These are phyloP conservation scores for Cottus gobio DNA, from an alignment of 2,113 vertebrate genomes.

Conservation along the genomic window DNA sequence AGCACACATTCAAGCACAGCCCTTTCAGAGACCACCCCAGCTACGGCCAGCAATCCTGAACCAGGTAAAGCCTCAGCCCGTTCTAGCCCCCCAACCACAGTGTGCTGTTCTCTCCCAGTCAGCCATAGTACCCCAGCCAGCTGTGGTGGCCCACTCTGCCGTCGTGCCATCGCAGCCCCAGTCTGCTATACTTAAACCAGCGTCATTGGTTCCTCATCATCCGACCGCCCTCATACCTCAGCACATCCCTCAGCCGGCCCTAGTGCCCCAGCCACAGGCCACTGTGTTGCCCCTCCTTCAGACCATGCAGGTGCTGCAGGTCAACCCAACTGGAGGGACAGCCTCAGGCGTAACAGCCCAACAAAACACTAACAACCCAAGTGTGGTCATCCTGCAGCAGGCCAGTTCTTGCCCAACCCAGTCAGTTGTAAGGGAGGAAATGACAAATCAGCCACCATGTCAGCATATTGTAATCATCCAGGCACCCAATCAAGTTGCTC, in stretches of 20 bases:
- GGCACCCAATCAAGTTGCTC: constrained; percentile 88
- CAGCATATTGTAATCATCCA: constrained; percentile 99
- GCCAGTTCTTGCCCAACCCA: constrained; percentile 86
- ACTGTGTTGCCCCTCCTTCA: constrained; percentile 91
- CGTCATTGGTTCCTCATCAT: constrained; percentile 64
- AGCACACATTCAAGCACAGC: constrained; percentile 70
- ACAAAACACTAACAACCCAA: constrained; percentile 88
- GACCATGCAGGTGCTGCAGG: constrained; percentile 96
- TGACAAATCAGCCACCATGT: constrained; percentile 89
- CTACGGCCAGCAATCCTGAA: constrained; percentile 64
- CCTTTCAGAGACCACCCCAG: constrained; percentile 69
- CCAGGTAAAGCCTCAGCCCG: constrained; percentile 59
- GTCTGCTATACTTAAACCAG: constrained; percentile 83
- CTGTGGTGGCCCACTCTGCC: constrained; percentile 62
- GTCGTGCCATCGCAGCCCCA: constrained; percentile 78
- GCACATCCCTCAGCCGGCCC: constrained; percentile 65
- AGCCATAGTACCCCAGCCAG: constrained; percentile 65
- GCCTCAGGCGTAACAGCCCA: constrained; percentile 82
- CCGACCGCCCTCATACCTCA: constrained; percentile 69
- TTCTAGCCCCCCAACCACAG: constrained; percentile 68
- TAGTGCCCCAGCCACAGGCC: constrained; percentile 84
- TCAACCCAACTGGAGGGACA: constrained; percentile 85
- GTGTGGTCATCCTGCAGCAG: constrained; percentile 96
- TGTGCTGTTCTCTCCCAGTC: constrained; percentile 75
- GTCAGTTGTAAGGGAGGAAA: constrained; percentile 88